Evolutionary conservation across 1,140 invertebrate genomes (phyloP), one percentile per base, ranked within the genome.

Genomic region (Andrena cerasifolii): DNA sequence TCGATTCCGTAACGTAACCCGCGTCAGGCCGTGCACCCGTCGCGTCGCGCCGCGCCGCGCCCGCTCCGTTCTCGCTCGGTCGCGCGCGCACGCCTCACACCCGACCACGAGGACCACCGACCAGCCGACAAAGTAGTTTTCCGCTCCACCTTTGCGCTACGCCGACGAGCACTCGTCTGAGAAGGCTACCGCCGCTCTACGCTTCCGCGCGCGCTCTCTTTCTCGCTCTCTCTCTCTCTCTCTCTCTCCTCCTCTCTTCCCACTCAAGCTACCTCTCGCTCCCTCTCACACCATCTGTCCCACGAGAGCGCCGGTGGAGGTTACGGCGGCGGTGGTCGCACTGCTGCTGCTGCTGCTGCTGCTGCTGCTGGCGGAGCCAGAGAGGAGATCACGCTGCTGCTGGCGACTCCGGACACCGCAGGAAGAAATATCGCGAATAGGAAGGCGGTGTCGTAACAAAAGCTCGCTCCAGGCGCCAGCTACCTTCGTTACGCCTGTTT

Each of bases 91-190:
- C 61, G 28, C 74, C 66, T 78, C 74, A 83, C 80, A 62, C 53
- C 68, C 80, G 79, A 72, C 82, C 80, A 82, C 80, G 80, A 83
- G 82, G 79, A 78, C 28, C 63, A 72, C 74, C 36, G 62, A 51
- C 43, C 65, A 68, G 59, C 53, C 67, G 43, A 80, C 66, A 14
- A 40, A 84, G 33, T 70, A 56, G 68, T 68, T 80, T 79, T 85
- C 68, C 59, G 58, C 61, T 79, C 83, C 86, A 86, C 84, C 84
- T 86, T 70, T 61, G 77, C 83, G 78, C 68, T 74, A 54, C 67
- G 83, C 82, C 78, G 72, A 85, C 73, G 82, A 80, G 78, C 78
- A 70, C 73, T 78, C 82, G 83, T 84, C 83, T 85, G 83, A 85
- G 68, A 43, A 74, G 53, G 47, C 54, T 74, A 71, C 56, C 51